Base-by-base conservation (phyloP, 2,113 vertebrate genomes). In the Centropus unirufus region DNA sequence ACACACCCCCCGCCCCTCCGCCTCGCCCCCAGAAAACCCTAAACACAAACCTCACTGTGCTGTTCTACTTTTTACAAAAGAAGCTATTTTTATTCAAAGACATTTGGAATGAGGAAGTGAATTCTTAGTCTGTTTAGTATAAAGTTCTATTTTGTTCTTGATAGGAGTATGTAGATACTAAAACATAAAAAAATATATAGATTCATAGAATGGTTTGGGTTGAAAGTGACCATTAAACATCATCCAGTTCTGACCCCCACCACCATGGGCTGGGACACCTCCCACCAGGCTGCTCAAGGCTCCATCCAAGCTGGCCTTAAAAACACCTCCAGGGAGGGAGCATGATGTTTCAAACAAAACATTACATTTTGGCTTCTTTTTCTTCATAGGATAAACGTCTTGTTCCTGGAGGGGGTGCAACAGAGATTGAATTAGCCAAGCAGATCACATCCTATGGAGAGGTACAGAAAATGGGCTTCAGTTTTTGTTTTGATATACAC, bases 401-500 rank as follows among this genome's bases (percentile, higher is more conserved):
- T 87, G 77, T 99, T 39, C 99, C 99, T 27, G 99, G 99, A 95
- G 99, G 98, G 29, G 99, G 99, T 91, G 99, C 99, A 47, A 99
- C 99, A 72, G 99, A 99, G 97, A 99, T 99, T 52, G 99, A 99
- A 79, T 97, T 99, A 94, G 99, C 99, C 73, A 99, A 99, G 87
- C 98, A 98, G 92, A 98, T 99, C 70, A 99, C 99, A 9, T 99
- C 99, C 9, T 99, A 99, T 0, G 99, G 99, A 98, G 99, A 99
- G 98, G 99, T 99, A 98, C 76, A 92, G 58, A 36, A 54, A 54
- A 51, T 14, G 59, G n/a, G 6, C 18, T 69, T 64, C 46, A 10
- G 26, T 42, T 63, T 64, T 54, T 26, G 8, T 8, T 21, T 42
- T 62, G 52, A 34, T 51, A 29, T 49, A 52, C 11, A 23, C 5